Conservation (phyloP, 2,113 vertebrate genomes). For the Paralichthys olivaceus region DNA sequence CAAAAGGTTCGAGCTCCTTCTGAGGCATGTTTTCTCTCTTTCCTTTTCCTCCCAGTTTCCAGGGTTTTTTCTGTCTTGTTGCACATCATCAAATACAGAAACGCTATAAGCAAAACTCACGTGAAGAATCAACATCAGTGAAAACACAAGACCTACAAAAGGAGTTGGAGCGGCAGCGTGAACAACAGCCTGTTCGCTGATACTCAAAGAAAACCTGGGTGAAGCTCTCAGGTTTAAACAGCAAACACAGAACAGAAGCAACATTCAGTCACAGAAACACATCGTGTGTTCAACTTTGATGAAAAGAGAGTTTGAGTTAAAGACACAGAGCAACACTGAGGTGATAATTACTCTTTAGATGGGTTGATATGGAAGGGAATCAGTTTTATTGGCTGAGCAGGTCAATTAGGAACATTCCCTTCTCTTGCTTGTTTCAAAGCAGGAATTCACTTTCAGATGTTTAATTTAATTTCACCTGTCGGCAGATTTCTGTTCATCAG, state of each 20-base stretch:
- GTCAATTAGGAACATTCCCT: background rate
- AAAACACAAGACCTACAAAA: slow-evolving; percentile 12
- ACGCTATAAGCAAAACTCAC: background rate
- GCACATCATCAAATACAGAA: slow-evolving; percentile 12
- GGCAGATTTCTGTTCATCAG: background rate
- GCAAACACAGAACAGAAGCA: slow-evolving; percentile 25
- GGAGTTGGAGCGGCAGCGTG: background rate
- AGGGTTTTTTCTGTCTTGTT: slow-evolving; percentile 21
- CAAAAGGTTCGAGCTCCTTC: background rate
- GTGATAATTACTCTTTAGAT: background rate
- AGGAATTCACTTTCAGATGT: slow-evolving; percentile 2
- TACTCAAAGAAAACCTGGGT: slow-evolving; percentile 15
- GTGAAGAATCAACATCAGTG: slow-evolving; percentile 6
- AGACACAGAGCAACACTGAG: background rate
- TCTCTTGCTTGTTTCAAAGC: background rate
- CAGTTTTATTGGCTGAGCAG: background rate
- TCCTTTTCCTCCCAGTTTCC: slow-evolving; percentile 3
- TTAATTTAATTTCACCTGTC: slow-evolving; percentile 5
- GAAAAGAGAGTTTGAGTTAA: background rate
- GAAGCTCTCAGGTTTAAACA: slow-evolving; percentile 15
- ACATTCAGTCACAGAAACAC: background rate
- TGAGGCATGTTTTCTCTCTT: slow-evolving; percentile 16
- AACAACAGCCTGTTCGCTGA: slow-evolving; percentile 25
- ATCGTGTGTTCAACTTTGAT: background rate
- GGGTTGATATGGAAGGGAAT: too few species aligned